Percentiles rank a stretch among this genome's conserved stretches.
Evolutionary conservation across 2,888 invertebrate genomes (phyloP).

Genomic region (Drosophila macrothrix): DNA sequence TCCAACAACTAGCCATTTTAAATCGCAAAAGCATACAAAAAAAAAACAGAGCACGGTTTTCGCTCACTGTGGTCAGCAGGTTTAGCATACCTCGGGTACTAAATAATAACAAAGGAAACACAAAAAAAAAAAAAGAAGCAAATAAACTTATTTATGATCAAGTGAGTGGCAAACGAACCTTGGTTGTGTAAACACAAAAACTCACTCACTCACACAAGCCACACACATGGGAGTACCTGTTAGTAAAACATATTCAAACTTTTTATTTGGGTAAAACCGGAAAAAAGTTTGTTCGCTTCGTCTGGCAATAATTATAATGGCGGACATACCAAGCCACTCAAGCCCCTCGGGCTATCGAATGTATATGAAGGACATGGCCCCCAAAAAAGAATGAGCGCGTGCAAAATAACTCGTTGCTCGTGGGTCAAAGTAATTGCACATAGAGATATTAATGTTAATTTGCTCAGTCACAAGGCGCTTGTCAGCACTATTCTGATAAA

Average conservation of each 20-base stretch:
- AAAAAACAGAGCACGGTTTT: slow-evolving; percentile 2
- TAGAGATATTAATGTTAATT: slow-evolving; percentile 41
- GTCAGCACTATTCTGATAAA: background rate
- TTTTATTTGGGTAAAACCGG: slow-evolving; percentile 24
- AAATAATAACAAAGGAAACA: slow-evolving; percentile 38
- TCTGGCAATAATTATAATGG: slow-evolving; percentile 63
- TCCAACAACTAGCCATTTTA: background rate
- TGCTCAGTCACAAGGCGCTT: background rate
- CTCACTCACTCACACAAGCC: background rate
- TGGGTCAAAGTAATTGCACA: slow-evolving; percentile 24
- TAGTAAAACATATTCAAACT: slow-evolving; percentile 26
- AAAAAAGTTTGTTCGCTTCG: slow-evolving; percentile 49
- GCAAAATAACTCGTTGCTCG: background rate
- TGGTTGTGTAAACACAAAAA: slow-evolving; percentile 17
- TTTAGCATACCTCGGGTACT: background rate
- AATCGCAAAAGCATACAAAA: slow-evolving; percentile 12
- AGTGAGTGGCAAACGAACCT: background rate
- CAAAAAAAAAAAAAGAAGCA: slow-evolving; percentile 1
- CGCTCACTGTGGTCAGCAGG: slow-evolving; percentile 12
- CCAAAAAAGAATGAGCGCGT: background rate
- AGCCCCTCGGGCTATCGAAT: slow-evolving; percentile 39
- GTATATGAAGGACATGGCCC: slow-evolving; percentile 12
- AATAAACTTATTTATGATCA: slow-evolving; percentile 5
- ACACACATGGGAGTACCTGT: background rate
- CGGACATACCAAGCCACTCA: slow-evolving; percentile 53